Evolutionary conservation across 2,888 invertebrate genomes (phyloP).

Genomic region (Toxonevra muliebris): DNA sequence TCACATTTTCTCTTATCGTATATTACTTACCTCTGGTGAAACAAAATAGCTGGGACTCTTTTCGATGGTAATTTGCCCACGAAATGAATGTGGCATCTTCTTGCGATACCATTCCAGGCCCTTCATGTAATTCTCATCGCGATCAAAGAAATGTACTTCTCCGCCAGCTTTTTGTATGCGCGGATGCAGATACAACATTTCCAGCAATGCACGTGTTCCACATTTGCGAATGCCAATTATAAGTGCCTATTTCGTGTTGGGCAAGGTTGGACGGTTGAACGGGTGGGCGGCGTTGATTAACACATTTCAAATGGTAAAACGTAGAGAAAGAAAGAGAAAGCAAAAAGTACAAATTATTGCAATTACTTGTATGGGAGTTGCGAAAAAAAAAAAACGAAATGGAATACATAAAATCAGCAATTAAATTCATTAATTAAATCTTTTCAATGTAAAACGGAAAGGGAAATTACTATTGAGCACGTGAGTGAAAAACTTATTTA

Average conservation of each 20-base stretch:
- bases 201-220: conserved; percentile 93
- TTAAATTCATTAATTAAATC: conserved; percentile 18
- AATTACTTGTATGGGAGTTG: not conserved
- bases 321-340: conserved; percentile 2
- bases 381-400: conserved; percentile 12
- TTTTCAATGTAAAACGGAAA: too few species aligned
- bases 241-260: conserved; percentile 70
- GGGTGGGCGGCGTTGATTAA: conserved; percentile 16
- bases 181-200: conserved; percentile 95
- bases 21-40: conserved; percentile 81
- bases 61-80: conserved; percentile 93
- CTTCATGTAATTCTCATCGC: conserved; percentile 88
- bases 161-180: conserved; percentile 91
- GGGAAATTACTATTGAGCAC: too few species aligned
- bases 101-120: conserved; percentile 96
- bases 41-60: conserved; percentile 99
- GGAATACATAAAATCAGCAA: conserved; percentile 25
- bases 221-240: conserved; percentile 97
- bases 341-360: not conserved
- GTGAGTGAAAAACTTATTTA: too few species aligned
- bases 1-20: too few species aligned
- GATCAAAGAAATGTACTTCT: conserved; percentile 97
- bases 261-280: too few species aligned
- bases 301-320: not conserved
- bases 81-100: conserved; percentile 93